These are phyloP conservation scores for Sebastiscus albofasciatus DNA, from an alignment of 2,797 vertebrate species.

Conservation along the genomic window DNA sequence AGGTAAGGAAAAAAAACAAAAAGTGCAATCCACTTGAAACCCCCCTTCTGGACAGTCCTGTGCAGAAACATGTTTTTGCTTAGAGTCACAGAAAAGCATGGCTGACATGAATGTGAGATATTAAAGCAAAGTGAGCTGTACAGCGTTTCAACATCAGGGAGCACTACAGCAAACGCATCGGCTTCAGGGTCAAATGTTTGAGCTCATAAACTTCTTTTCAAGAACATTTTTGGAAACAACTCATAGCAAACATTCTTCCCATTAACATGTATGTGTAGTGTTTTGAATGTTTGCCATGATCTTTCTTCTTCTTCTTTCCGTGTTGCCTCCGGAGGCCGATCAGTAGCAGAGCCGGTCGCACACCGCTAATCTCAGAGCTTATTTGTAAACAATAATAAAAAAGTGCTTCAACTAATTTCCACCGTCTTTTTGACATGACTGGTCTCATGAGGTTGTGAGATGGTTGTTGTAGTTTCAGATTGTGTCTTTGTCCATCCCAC, in stretches of 20 bases:
- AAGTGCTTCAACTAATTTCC: conserved; percentile 58
- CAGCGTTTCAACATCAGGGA: background rate
- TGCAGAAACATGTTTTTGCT: conserved; percentile 18
- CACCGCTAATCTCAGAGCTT: conserved; percentile 56
- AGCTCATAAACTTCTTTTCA: conserved; percentile 5
- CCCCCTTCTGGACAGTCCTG: conserved; percentile 30
- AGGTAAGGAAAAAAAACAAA: background rate
- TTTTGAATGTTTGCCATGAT: conserved; percentile 54
- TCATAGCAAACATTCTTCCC: conserved; percentile 50
- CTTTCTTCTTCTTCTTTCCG: conserved; percentile 26
- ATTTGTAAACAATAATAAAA: conserved; percentile 49
- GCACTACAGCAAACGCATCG: background rate
- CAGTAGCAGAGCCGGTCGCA: conserved; percentile 20
- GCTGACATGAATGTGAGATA: background rate
- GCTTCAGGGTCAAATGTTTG: conserved; percentile 4
- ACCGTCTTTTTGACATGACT: background rate
- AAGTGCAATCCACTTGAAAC: conserved; percentile 56
- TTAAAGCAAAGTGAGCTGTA: background rate
- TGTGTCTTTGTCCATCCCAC: conserved; percentile 16
- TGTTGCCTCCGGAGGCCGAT: conserved; percentile 13
- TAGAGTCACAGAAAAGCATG: conserved; percentile 30
- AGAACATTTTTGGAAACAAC: conserved; percentile 6
- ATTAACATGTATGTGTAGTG: conserved; percentile 63
- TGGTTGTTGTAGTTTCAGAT: conserved; percentile 10
- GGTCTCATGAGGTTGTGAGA: conserved; percentile 6